These are phyloP conservation scores for Unio pictorum DNA, from an alignment of 2,888 invertebrate genomes.

Conservation along the genomic window DNA sequence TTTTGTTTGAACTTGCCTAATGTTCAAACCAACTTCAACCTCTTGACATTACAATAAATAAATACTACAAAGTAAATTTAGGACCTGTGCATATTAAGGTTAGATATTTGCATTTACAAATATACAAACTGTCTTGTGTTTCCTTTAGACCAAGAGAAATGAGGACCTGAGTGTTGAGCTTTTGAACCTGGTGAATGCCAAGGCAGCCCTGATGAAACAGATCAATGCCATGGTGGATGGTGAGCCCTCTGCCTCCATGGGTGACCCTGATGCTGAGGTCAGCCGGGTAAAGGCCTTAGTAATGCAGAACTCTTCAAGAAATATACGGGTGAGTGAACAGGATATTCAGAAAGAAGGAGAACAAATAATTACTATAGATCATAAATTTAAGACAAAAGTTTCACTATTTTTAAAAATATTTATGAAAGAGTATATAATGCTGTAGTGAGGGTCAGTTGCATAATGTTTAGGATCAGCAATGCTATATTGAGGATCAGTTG, in stretches of 20 bases:
- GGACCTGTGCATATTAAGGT: no score
- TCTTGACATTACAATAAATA: no score
- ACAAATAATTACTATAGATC: not conserved
- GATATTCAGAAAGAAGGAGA: no score
- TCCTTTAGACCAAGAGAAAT: conserved; percentile 56
- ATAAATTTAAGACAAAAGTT: not conserved
- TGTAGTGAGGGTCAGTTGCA: no score
- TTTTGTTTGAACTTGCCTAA: no score
- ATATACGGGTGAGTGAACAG: conserved; percentile 33
- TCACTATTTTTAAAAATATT: not conserved
- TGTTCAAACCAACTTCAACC: no score
- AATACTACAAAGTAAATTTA: no score
- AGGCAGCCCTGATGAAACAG: conserved; percentile 66
- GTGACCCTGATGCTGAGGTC: conserved; percentile 62
- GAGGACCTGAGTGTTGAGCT: conserved; percentile 68
- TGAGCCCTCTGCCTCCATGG: conserved; percentile 31
- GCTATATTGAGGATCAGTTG: no score
- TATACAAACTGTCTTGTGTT: conserved; percentile 2
- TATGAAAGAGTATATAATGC: no score
- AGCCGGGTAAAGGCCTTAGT: conserved; percentile 65
- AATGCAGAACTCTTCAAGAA: conserved; percentile 54
- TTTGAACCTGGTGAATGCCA: conserved; percentile 68
- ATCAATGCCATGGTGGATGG: conserved; percentile 50
- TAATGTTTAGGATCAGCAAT: no score
- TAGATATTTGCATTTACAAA: not conserved